Percentiles rank a stretch among this genome's conserved stretches.
Evolutionary conservation across 2,888 invertebrate species (phyloP).

Genomic region (Eilema sororculum): DNA sequence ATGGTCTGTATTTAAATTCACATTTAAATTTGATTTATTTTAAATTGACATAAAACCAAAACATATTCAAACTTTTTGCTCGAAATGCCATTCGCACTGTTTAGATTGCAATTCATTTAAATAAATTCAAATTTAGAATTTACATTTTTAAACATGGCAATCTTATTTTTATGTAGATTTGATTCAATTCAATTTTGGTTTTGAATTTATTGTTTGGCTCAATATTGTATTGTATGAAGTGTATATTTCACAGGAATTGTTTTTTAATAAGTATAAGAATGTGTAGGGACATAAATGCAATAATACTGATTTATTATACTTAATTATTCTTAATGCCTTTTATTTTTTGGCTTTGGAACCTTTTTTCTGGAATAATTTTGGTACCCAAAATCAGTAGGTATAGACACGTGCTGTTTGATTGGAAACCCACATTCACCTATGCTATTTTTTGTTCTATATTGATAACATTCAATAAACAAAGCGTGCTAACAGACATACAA

Average conservation of each 20-base stretch:
- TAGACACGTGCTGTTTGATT: too few species aligned
- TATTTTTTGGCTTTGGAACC: neutral
- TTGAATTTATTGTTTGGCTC: neutral
- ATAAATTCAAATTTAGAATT: conserved; percentile 11
- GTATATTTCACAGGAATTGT: neutral
- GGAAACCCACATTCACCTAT: too few species aligned
- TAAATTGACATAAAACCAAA: conserved; percentile 21
- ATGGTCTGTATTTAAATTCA: conserved; percentile 34
- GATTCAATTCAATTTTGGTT: conserved; percentile 3
- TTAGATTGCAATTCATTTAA: conserved; percentile 14
- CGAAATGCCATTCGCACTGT: neutral
- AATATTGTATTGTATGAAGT: neutral
- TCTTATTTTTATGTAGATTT: conserved; percentile 7
- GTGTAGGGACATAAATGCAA: neutral
- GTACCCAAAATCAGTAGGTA: too few species aligned
- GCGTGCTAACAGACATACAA: neutral
- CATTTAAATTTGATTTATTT: conserved; percentile 27
- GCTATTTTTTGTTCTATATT: too few species aligned
- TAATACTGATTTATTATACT: neutral
- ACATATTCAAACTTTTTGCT: conserved; percentile 12
- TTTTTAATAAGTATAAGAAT: neutral
- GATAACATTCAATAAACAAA: neutral
- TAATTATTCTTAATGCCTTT: neutral
- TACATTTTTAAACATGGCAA: neutral
- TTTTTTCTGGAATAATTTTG: neutral